These are phyloP conservation scores for Lonchura striata DNA, from an alignment of 2,113 vertebrate genomes.

Conservation along the genomic window DNA sequence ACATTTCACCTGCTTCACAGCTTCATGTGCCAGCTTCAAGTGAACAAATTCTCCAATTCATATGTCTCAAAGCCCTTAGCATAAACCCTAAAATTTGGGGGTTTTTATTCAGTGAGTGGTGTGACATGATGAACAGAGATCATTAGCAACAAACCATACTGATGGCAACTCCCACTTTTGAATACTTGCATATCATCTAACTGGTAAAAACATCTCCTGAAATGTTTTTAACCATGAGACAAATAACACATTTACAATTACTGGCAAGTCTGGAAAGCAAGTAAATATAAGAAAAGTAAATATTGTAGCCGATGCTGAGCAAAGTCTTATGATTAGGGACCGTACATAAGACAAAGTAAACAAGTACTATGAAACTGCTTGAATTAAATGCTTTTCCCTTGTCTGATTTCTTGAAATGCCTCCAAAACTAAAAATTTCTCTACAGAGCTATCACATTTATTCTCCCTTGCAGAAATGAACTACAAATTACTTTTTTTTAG, in stretches of 20 bases:
- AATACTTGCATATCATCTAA: neutral
- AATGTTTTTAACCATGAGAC: neutral
- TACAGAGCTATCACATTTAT: neutral
- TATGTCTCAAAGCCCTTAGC: neutral
- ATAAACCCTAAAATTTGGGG: rapidly evolving
- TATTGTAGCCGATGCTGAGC: neutral
- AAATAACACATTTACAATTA: neutral
- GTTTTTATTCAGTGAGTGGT: neutral
- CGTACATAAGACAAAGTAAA: neutral
- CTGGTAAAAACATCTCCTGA: neutral
- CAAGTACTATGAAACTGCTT: neutral
- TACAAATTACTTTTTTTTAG: neutral
- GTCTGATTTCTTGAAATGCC: neutral
- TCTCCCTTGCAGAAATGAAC: neutral
- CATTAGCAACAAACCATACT: neutral
- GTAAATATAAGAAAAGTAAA: neutral
- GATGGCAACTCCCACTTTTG: neutral
- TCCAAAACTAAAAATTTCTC: neutral
- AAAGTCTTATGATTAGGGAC: neutral
- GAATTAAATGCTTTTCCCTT: neutral
- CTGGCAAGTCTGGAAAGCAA: neutral
- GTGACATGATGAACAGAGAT: neutral
- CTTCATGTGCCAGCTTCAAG: neutral
- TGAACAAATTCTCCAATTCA: neutral
- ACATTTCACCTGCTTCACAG: rapidly evolving